Conservation (phyloP, 2,797 vertebrate species). For the Sebastes steindachneri region DNA sequence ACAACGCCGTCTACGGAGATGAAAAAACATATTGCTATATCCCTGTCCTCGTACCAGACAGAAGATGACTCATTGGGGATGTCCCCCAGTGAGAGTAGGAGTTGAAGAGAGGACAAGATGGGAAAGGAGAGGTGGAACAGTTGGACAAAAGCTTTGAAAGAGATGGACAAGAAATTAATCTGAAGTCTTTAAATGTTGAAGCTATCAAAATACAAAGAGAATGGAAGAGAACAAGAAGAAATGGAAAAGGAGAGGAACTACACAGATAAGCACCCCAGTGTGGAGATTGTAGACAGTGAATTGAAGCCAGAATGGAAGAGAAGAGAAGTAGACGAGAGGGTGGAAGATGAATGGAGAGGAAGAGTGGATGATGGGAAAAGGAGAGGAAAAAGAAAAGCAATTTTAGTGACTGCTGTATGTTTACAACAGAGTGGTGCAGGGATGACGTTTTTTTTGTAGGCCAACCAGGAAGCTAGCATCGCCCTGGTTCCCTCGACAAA, state of each 20-base stretch:
- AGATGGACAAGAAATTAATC: neutral
- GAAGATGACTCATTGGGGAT: constrained; percentile 63
- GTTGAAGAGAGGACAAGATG: constrained; percentile 32
- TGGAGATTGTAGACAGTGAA: neutral
- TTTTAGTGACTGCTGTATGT: neutral
- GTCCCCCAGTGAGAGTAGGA: constrained; percentile 29
- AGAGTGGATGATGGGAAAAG: neutral
- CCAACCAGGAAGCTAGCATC: too few species aligned
- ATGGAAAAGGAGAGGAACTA: neutral
- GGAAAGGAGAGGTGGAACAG: constrained; percentile 6
- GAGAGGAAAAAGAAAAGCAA: neutral
- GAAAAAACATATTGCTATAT: constrained; percentile 46
- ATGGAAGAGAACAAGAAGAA: neutral
- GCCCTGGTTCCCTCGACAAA: too few species aligned
- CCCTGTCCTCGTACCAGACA: constrained; percentile 45
- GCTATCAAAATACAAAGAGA: neutral
- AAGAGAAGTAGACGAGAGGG: neutral
- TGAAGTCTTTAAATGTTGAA: neutral
- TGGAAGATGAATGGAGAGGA: neutral
- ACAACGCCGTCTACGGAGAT: constrained; percentile 40
- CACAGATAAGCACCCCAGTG: neutral
- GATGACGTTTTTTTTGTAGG: too few species aligned
- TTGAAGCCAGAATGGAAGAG: neutral
- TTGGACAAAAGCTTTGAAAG: constrained; percentile 10
- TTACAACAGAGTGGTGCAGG: neutral